Base-by-base conservation (phyloP, 2,888 invertebrate species). In the Petrolisthes cinctipes region DNA sequence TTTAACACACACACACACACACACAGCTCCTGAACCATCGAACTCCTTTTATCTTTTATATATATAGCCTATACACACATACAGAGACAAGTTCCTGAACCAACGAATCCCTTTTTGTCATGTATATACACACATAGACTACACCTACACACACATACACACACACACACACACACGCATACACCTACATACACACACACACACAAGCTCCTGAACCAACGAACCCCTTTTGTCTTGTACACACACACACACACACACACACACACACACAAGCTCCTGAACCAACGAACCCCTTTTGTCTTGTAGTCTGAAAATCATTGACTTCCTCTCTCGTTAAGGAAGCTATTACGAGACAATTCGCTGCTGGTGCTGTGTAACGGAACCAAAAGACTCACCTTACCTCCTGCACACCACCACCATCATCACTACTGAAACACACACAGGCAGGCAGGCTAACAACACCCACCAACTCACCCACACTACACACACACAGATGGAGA, bases 241-340 rank as follows among this genome's bases (percentile, higher is more conserved):
- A 61, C 61, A 61, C 61, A 61, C 9, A 61, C 61, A 61, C 61
- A 61, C 61, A 61, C 61, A 61, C 61, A 61, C 61, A 61, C 61
- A 61, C 61, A 61, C 61, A 61, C 61, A 61, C 61, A 61, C 61
- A 61, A 61, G 17, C 9, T 9, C 61, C 61, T 61, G 11, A 17
- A 61, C 61, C 61, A 61, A 61, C 61, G 17, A 61, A 61, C 9
- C 61, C 61, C 14, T 71, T 71, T 71, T n/a, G 71, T 71, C 71
- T 71, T 11, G 20, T 20, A 37, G 11, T n/a, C n/a, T 17, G 71
- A 71, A n/a, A 71, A 71, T 71, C 71, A n/a, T 11, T n/a, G 71
- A 71, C 71, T 71, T 71, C 71, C 71, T 71, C 71, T 20, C 71
- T 71, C 20, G 71, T 71, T 71, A 71, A 71, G 71, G 71, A 71